Evolutionary conservation across 2,888 invertebrate species (phyloP).

Genomic region (Acanthopleura granulata): DNA sequence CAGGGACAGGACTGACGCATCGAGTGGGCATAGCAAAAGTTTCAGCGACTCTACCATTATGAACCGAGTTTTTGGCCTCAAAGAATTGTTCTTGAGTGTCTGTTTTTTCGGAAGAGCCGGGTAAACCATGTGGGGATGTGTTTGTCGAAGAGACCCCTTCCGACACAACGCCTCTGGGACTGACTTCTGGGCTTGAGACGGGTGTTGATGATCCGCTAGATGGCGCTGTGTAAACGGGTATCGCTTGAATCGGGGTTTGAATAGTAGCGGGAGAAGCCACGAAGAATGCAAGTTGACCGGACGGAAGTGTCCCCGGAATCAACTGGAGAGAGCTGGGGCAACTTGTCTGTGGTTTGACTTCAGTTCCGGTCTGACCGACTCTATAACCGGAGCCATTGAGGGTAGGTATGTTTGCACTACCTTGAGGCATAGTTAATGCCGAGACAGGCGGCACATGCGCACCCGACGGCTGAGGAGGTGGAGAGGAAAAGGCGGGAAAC

Average conservation of each 20-base stretch:
- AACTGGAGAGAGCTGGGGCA: conserved; percentile 15
- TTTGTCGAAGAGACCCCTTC: not conserved
- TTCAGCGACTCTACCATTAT: not conserved
- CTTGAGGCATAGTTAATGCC: not conserved
- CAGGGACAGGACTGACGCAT: not conserved
- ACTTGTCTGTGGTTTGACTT: not conserved
- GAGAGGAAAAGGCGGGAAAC: conserved; percentile 2
- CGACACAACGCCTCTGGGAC: not conserved
- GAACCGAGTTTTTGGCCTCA: not conserved
- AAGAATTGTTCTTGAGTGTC: not conserved
- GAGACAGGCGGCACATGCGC: not conserved
- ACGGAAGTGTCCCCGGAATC: conserved; percentile 18
- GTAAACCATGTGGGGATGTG: not conserved
- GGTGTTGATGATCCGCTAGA: conserved; percentile 4
- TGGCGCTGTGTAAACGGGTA: conserved; percentile 13
- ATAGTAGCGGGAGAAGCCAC: conserved; percentile 16
- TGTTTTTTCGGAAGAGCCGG: not conserved
- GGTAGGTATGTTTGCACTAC: not conserved
- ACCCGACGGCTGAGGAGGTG: not conserved
- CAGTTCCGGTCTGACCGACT: not conserved
- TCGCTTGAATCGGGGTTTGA: conserved; percentile 17
- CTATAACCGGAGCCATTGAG: not conserved
- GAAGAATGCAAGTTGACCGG: conserved; percentile 21
- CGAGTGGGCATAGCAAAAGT: not conserved
- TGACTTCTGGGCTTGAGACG: conserved; percentile 1